A percentile compares a stretch with the other conserved stretches of the same genome.
phyloP scores from a whole-genome alignment of 2,888 invertebrate genomes.

The Himalopsyche tibetana region DNA sequence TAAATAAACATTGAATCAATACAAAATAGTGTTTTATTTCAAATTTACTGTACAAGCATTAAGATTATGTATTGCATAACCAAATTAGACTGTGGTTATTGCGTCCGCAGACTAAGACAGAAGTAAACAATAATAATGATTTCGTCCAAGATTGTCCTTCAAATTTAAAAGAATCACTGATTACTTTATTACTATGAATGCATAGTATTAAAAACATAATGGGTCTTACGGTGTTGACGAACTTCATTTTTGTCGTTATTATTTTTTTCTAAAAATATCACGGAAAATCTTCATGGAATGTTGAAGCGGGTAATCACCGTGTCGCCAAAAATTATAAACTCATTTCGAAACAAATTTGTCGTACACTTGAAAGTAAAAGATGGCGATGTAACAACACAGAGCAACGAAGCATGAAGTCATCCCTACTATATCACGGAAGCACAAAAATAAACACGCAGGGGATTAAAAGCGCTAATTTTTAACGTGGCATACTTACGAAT shows the following conservation, averaged over 20 bases:
- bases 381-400: neutral
- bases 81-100: too few relatives aligned
- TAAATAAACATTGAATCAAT: too few relatives aligned
- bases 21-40: too few relatives aligned
- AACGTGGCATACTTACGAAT: neutral
- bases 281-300: conserved; percentile 18
- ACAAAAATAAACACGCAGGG: neutral
- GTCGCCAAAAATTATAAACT: conserved; percentile 41
- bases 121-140: too few relatives aligned
- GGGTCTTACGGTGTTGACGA: neutral
- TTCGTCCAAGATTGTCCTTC: too few relatives aligned
- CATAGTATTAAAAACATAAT: too few relatives aligned
- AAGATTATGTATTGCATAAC: too few relatives aligned
- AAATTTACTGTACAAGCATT: too few relatives aligned
- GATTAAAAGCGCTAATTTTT: neutral
- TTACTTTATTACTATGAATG: too few relatives aligned
- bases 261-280: conserved; percentile 18
- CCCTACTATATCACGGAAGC: neutral
- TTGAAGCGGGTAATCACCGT: conserved; percentile 33
- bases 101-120: too few relatives aligned
- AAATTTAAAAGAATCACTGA: too few relatives aligned
- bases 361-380: neutral
- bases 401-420: neutral
- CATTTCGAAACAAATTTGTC: neutral
- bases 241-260: neutral